phyloP scores from a whole-genome alignment of 2,797 vertebrate species.

The Molossus alvarezi region DNA sequence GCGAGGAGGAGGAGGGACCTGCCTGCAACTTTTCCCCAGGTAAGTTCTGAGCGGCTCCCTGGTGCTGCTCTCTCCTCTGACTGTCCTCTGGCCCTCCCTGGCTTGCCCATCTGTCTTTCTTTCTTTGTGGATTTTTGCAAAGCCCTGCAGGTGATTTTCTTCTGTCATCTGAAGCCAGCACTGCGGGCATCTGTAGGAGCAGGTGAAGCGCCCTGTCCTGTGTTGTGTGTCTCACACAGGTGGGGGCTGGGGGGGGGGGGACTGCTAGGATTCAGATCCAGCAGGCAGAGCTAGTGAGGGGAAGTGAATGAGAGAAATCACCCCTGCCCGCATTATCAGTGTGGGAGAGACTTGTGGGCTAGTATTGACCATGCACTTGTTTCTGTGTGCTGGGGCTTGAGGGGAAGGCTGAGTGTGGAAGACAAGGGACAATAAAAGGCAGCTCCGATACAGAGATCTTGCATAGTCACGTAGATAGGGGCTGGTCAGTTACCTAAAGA shows the following conservation, averaged over 20 bases:
- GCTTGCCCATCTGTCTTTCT: constrained; percentile 76
- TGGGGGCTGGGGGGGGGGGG: neutral
- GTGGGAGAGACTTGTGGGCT: neutral
- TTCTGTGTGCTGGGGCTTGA: neutral
- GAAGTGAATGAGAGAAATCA: neutral
- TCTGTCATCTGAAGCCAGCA: constrained; percentile 77
- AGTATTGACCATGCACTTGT: neutral
- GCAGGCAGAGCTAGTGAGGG: neutral
- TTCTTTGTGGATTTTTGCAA: constrained; percentile 80
- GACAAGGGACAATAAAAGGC: neutral
- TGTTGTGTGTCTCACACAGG: constrained; percentile 35
- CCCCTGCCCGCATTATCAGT: neutral
- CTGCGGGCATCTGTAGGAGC: neutral
- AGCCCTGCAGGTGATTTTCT: constrained; percentile 62
- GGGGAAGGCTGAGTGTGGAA: neutral
- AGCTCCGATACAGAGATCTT: neutral
- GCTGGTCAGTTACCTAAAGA: neutral
- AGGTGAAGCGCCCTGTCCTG: constrained; percentile 63
- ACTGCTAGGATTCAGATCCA: neutral
- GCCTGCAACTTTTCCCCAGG: constrained; percentile 84
- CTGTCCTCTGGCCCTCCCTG: constrained; percentile 47
- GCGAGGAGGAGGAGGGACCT: constrained; percentile 70
- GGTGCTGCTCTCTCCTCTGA: constrained; percentile 63
- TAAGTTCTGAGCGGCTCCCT: constrained; percentile 66
- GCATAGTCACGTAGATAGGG: neutral